Evolutionary conservation across 2,113 vertebrate genomes (phyloP).

Genomic region (Bagarius yarrelli): DNA sequence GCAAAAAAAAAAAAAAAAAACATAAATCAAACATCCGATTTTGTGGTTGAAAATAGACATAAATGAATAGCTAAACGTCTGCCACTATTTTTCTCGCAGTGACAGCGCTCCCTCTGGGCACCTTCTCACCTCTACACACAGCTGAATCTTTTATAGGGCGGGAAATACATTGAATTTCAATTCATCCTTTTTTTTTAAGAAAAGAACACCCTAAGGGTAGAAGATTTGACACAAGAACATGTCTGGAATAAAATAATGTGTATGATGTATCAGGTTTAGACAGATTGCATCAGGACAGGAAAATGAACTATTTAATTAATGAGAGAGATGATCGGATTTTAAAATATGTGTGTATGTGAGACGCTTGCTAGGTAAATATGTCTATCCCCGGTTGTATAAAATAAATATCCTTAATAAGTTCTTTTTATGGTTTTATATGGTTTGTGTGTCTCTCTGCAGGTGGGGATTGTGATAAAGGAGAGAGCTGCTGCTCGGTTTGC

Average conservation of each 20-base stretch:
- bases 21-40: slow-evolving; percentile 3
- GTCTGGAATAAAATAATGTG: slow-evolving; percentile 58
- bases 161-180: slow-evolving; percentile 61
- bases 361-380: neutral
- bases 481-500: neutral
- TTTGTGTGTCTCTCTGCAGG: neutral
- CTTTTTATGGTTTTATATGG: neutral
- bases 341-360: slow-evolving; percentile 18
- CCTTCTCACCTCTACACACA: slow-evolving; percentile 43
- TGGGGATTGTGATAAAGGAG: neutral
- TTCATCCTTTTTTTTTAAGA: slow-evolving; percentile 48
- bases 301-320: slow-evolving; percentile 1
- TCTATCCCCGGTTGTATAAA: neutral
- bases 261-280: slow-evolving; percentile 49
- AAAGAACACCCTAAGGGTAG: slow-evolving; percentile 49
- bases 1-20: neutral
- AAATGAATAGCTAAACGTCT: slow-evolving; percentile 50
- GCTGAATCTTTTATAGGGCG: slow-evolving; percentile 45
- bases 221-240: slow-evolving; percentile 55
- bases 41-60: slow-evolving; percentile 46
- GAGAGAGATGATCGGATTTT: neutral
- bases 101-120: slow-evolving; percentile 49
- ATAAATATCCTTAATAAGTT: no score
- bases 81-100: slow-evolving; percentile 41
- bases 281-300: slow-evolving; percentile 34